phyloP scores from a whole-genome alignment of 2,888 invertebrate species.

The Brachyptera putata region DNA sequence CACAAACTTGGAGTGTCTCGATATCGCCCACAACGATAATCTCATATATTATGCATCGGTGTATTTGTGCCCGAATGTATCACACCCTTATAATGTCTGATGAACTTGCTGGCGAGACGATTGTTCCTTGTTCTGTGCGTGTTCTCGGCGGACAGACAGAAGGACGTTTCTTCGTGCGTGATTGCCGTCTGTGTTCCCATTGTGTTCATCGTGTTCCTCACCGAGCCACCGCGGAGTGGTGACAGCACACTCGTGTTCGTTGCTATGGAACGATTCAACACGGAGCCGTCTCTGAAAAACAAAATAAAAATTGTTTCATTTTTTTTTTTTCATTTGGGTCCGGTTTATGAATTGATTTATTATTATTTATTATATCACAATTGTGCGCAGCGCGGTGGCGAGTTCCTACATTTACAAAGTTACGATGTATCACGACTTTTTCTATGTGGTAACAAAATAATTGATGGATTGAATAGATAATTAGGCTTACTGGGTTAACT shows the following conservation, averaged over 20 bases:
- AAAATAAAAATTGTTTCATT: too few relatives aligned
- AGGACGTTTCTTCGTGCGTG: slow-evolving; percentile 9
- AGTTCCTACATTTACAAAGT: too few relatives aligned
- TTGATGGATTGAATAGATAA: too few relatives aligned
- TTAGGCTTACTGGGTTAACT: too few relatives aligned
- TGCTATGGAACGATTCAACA: slow-evolving; percentile 20
- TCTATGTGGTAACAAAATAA: too few relatives aligned
- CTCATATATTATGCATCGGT: slow-evolving; percentile 14
- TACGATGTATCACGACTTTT: too few relatives aligned
- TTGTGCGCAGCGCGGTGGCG: too few relatives aligned
- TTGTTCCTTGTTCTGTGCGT: background rate
- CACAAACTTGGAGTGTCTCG: too few relatives aligned
- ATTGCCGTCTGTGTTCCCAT: slow-evolving; percentile 3
- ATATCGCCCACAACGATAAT: too few relatives aligned
- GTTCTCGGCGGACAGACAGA: slow-evolving; percentile 2
- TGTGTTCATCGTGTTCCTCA: slow-evolving; percentile 4
- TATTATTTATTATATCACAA: too few relatives aligned
- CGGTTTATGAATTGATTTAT: too few relatives aligned
- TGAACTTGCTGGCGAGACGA: slow-evolving; percentile 19
- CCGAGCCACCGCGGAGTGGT: background rate
- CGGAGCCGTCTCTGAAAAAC: slow-evolving; percentile 20
- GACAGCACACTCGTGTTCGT: slow-evolving; percentile 16
- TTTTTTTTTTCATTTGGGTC: too few relatives aligned
- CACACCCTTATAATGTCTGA: slow-evolving; percentile 23
- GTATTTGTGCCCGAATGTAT: background rate